Conservation (phyloP, 2,888 invertebrate genomes). For the Tolmerus cingulatus region DNA sequence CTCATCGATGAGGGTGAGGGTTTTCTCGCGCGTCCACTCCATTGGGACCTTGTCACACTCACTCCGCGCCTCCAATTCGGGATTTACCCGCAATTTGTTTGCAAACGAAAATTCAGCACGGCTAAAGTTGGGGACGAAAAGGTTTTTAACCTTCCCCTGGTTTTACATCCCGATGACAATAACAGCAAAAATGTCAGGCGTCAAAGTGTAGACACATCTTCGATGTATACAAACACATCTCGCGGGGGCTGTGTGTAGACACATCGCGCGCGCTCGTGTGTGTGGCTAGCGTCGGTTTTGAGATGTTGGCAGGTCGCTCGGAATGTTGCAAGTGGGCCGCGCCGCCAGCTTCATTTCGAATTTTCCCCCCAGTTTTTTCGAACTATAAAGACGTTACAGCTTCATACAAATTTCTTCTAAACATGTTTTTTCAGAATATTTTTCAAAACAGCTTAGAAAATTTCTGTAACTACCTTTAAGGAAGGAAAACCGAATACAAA, state of each 20-base stretch:
- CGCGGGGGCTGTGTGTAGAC: background rate
- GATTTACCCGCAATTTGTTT: background rate
- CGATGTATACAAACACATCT: background rate
- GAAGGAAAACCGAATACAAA: too few species aligned
- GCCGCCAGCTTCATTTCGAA: background rate
- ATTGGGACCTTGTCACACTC: constrained; percentile 44
- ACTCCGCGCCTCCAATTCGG: background rate
- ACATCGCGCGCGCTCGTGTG: background rate
- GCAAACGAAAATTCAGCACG: background rate
- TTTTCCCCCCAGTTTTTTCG: background rate
- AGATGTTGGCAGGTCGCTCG: background rate
- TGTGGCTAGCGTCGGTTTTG: background rate
- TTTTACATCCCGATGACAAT: constrained; percentile 1
- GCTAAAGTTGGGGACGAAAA: background rate
- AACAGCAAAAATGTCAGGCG: constrained; percentile 25
- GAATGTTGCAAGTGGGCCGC: background rate
- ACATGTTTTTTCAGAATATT: background rate
- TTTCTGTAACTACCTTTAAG: background rate
- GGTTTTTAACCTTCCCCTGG: background rate
- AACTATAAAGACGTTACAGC: background rate
- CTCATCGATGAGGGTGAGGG: constrained; percentile 59
- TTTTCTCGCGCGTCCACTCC: constrained; percentile 63
- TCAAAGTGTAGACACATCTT: constrained; percentile 36
- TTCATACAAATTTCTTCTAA: background rate
- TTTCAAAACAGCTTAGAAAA: background rate